Base-by-base conservation (phyloP, 1,140 invertebrate genomes). In the Conus ventricosus region DNA sequence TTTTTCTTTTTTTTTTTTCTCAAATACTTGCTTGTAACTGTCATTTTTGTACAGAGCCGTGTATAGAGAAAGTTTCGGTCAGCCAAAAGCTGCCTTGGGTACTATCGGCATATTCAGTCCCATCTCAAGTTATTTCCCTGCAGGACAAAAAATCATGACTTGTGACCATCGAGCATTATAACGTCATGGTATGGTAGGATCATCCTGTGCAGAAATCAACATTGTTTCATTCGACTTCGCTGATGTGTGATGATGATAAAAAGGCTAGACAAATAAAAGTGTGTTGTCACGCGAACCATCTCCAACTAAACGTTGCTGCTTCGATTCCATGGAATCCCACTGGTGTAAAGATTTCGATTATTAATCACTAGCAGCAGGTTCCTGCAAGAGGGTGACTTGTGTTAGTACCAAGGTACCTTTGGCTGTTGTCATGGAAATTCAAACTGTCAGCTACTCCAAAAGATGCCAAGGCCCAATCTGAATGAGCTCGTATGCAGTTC, bases 1-100 rank as follows among this genome's bases (percentile, higher is more conserved):
- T 53, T 80, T 80, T 76, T 51, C 23, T 80, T 55, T 55, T 88
- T 89, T 89, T 84, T 86, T 82, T 57, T 55, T 71, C 53, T 27
- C 81, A 83, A 63, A 71, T 71, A 71, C 67, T 53, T 80, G 87
- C 88, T 89, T 89, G n/a, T 82, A 85, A 81, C 86, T 85, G 75
- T 87, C 86, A 85, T 85, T 76, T 87, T 87, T 89, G 89, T 89
- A 89, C 86, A 89, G 51, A 83, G 54, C 10, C 75, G n/a, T 81
- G 55, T 60, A 85, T 78, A 84, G 53, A 80, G 75, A 55, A 23
- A 67, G 53, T 87, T 89, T 63, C 63, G 71, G 51, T 51, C 51
- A 23, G 89, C 89, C 86, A 87, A 87, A 89, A 88, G 81, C 82
- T 85, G 75, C 71, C 60, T 67, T 53, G 71, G 84, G 57, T 86